Base-by-base conservation (phyloP, 2,888 invertebrate species). In the Seira ritae region DNA sequence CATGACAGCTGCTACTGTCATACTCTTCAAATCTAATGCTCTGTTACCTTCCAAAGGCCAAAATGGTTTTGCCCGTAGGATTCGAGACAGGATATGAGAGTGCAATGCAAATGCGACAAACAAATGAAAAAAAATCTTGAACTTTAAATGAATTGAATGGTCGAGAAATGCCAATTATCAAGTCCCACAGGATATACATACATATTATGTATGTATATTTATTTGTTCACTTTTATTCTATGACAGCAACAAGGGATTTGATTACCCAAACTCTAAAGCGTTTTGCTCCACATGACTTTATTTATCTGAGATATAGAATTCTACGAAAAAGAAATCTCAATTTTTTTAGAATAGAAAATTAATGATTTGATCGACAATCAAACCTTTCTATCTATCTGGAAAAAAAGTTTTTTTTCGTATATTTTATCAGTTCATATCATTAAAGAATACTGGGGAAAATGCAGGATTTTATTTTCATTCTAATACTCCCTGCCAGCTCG, bases 1-100 rank as follows among this genome's bases (percentile, higher is more conserved):
- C 87, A 85, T 87, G 87, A 87, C 87, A 87, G 87, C 86, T 87
- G 87, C 86, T 77, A 71, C 84, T 80, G 84, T 80, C 84, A 80
- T 84, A 20, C 71, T 85, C 75, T 67, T 37, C 76, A 80, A 72
- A 77, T 81, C 60, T 67, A 84, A 84, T 76, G 84, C 76, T 84
- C 84, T 80, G 80, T 22, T 84, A 76, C 84, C 84, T 84, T 84
- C 76, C 62, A 60, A 10, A 60, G n/a, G 3, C 60, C n/a, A n/a
- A 12, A 42, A 12, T 42, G 4, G 42, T 60, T 60, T 60, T 17
- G 42, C 42, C 12, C 42, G 12, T 8, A 6, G 42, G 12, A 12
- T 42, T 42, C 12, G 42, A 8, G 42, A 42, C 42, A 42, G 42
- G 12, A 42, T 42, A 42, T 8, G 42, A 42, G n/a, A n/a, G n/a